A percentile compares a stretch with the other conserved stretches of the same genome.
Conservation (phyloP, 2,888 invertebrate species). For the Calameuta idolon region DNA sequence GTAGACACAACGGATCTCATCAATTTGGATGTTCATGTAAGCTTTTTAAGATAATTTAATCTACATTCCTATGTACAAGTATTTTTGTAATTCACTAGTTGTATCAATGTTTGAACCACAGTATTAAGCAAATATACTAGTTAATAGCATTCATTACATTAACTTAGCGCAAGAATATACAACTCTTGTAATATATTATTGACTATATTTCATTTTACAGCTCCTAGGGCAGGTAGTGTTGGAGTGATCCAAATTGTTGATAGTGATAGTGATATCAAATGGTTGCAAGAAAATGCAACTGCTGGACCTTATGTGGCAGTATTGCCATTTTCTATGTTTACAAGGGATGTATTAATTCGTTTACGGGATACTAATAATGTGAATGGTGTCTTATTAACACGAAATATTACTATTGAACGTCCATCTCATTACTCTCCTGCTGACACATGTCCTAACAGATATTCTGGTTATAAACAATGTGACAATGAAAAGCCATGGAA, state of each 20-base stretch:
- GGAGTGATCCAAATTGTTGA: constrained; percentile 85
- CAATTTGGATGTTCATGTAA: constrained; percentile 95
- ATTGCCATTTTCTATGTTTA: constrained; percentile 75
- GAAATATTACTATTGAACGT: constrained; percentile 64
- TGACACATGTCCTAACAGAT: constrained; percentile 85
- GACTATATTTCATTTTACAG: constrained; percentile 66
- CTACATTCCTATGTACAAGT: neutral
- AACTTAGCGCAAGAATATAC: neutral
- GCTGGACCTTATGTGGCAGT: constrained; percentile 86
- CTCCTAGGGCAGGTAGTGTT: constrained; percentile 81
- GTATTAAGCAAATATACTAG: constrained; percentile 13
- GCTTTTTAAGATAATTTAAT: constrained; percentile 54
- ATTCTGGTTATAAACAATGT: constrained; percentile 71
- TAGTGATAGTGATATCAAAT: constrained; percentile 75
- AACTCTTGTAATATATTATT: neutral
- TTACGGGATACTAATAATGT: constrained; percentile 71
- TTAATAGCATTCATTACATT: neutral
- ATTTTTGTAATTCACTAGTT: neutral
- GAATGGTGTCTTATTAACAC: constrained; percentile 76
- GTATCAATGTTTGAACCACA: neutral
- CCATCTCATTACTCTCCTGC: constrained; percentile 70
- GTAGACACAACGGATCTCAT: constrained; percentile 93
- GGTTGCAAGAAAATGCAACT: constrained; percentile 79
- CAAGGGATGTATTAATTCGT: constrained; percentile 69
- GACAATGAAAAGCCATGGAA: constrained; percentile 79